phyloP scores from a whole-genome alignment of 2,797 vertebrate genomes.

The Pogoniulus pusillus region DNA sequence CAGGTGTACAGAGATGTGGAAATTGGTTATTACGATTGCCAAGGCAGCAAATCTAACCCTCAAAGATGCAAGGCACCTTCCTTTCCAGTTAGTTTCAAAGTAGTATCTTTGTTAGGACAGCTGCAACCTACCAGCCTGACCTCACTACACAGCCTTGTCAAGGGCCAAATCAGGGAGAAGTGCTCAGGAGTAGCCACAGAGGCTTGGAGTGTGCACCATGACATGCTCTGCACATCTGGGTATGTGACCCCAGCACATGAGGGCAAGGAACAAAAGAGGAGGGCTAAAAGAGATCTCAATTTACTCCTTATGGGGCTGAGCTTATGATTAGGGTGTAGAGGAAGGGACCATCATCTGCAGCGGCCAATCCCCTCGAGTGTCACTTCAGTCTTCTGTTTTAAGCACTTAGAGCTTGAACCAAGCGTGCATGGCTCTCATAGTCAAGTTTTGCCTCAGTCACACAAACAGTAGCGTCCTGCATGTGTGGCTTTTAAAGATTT shows the following conservation, averaged over 20 bases:
- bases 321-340: background rate
- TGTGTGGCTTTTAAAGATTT: background rate
- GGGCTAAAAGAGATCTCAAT: background rate
- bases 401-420: background rate
- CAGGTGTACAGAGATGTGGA: slow-evolving; percentile 23
- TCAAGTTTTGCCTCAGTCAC: background rate
- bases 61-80: background rate
- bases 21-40: slow-evolving; percentile 20
- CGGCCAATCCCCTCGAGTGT: background rate
- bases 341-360: rapidly evolving
- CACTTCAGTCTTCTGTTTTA: background rate
- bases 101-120: background rate
- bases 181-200: rapidly evolving
- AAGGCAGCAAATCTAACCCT: slow-evolving; percentile 11
- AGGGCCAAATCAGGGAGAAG: background rate
- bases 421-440: background rate
- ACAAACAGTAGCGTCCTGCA: background rate
- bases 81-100: background rate
- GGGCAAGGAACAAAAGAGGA: background rate
- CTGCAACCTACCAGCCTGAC: background rate
- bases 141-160: rapidly evolving
- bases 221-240: rapidly evolving
- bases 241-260: background rate
- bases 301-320: background rate
- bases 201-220: background rate